phyloP scores from a whole-genome alignment of 2,797 vertebrate species.

The Enteromius unitaeniatus region DNA sequence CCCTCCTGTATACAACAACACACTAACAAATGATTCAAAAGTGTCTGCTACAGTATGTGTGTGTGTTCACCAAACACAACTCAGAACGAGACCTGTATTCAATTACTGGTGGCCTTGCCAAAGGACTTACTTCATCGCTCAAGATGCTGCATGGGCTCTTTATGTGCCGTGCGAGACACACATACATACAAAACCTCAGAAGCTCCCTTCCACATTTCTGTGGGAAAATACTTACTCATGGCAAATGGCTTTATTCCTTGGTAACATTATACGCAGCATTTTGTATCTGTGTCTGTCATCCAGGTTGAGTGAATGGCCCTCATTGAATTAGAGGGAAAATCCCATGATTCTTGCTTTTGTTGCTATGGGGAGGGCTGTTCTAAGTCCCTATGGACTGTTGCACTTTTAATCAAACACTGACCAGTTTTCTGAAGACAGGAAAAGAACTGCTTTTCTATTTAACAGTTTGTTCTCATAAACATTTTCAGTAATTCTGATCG shows the following conservation, averaged over 20 bases:
- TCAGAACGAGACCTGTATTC: slow-evolving; percentile 66
- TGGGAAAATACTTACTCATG: slow-evolving; percentile 57
- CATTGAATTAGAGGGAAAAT: slow-evolving; percentile 36
- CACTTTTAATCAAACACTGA: slow-evolving; percentile 37
- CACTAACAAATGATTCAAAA: neutral
- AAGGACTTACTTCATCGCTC: slow-evolving; percentile 51
- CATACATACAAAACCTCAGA: slow-evolving; percentile 44
- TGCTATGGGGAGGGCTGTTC: slow-evolving; percentile 27
- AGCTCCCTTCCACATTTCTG: slow-evolving; percentile 44
- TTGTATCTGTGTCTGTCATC: slow-evolving; percentile 40
- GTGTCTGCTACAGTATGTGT: slow-evolving; percentile 44
- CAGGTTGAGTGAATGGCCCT: slow-evolving; percentile 30
- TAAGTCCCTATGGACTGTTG: slow-evolving; percentile 7
- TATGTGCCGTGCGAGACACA: slow-evolving; percentile 44
- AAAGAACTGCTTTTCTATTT: neutral
- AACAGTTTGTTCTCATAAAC: slow-evolving; percentile 1
- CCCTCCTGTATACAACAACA: slow-evolving; percentile 7
- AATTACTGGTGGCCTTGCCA: slow-evolving; percentile 45
- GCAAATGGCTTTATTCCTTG: slow-evolving; percentile 37
- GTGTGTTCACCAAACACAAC: slow-evolving; percentile 64
- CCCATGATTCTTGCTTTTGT: slow-evolving; percentile 45
- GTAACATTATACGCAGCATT: slow-evolving; percentile 51
- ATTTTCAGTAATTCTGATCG: neutral
- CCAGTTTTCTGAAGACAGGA: slow-evolving; percentile 19
- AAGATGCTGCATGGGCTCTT: slow-evolving; percentile 61